Percentiles rank a stretch among this genome's conserved stretches.
Conservation (phyloP, 2,888 invertebrate species). For the Drosophila kambysellisi region DNA sequence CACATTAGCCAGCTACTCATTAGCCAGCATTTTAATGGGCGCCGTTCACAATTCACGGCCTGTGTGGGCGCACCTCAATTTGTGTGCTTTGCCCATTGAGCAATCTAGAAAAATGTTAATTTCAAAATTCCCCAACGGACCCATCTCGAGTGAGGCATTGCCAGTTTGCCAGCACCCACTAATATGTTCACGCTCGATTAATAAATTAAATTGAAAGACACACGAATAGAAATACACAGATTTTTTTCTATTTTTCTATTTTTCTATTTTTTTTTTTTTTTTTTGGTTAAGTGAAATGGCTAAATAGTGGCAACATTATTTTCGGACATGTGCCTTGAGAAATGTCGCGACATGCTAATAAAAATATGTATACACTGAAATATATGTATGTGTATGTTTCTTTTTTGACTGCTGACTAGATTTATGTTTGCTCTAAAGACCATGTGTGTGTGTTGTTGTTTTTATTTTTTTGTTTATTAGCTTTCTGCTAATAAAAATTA, state of each 20-base stretch:
- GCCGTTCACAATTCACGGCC: constrained; percentile 33
- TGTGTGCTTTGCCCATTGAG: constrained; percentile 59
- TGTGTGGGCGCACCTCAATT: constrained; percentile 61
- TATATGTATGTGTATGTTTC: neutral
- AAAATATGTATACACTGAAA: constrained; percentile 60
- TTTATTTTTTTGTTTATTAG: constrained; percentile 71
- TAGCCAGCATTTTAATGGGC: constrained; percentile 43
- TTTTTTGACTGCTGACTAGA: constrained; percentile 50
- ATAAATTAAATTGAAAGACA: constrained; percentile 81
- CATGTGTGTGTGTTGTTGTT: constrained; percentile 16
- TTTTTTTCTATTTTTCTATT: constrained; percentile 6
- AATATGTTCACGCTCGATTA: constrained; percentile 81
- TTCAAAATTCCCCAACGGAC: constrained; percentile 62
- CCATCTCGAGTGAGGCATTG: constrained; percentile 21
- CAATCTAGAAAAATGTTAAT: constrained; percentile 66
- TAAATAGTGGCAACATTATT: constrained; percentile 70
- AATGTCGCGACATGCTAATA: constrained; percentile 80
- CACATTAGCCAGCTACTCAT: constrained; percentile 37
- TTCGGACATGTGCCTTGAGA: constrained; percentile 69
- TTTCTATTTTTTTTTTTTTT: neutral
- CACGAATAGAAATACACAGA: constrained; percentile 49
- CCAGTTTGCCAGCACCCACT: constrained; percentile 60
- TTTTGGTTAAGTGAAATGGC: constrained; percentile 58
- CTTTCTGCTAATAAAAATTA: constrained; percentile 78
- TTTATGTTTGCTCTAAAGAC: constrained; percentile 63